Percentiles rank a stretch among this genome's conserved stretches.
Evolutionary conservation across 1,140 invertebrate genomes (phyloP).

Genomic region (Zaprionus davidi): DNA sequence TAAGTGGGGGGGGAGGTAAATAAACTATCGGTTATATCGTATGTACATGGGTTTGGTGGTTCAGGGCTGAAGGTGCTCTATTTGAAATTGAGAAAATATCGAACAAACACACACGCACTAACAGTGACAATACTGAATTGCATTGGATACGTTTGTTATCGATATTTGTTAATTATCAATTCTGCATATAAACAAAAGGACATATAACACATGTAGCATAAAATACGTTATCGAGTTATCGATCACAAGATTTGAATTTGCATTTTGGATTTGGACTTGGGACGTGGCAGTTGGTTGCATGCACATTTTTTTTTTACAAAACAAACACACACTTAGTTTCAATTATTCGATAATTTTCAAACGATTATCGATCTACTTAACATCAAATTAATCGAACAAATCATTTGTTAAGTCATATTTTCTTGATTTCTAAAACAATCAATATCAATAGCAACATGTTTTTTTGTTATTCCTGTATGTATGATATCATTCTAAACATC

Average conservation of each 20-base stretch:
- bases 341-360: conserved; percentile 18
- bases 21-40: conserved; percentile 14
- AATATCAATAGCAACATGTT: neutral
- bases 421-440: neutral
- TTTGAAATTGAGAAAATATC: conserved; percentile 55
- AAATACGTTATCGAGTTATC: conserved; percentile 23
- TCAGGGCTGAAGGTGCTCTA: conserved; percentile 57
- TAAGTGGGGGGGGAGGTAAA: conserved; percentile 6
- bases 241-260: conserved; percentile 13
- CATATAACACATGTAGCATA: conserved; percentile 39
- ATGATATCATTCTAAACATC: neutral
- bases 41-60: conserved; percentile 54
- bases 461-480: neutral
- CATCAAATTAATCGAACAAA: conserved; percentile 18
- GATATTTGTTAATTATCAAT: conserved; percentile 15
- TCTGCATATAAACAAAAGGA: conserved; percentile 22
- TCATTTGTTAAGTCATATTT: neutral
- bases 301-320: conserved; percentile 28
- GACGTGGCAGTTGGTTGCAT: conserved; percentile 40
- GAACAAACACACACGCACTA: conserved; percentile 52
- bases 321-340: conserved; percentile 26
- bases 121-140: conserved; percentile 24
- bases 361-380: conserved; percentile 21
- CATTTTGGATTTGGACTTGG: conserved; percentile 20
- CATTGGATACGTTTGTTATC: neutral